Evolutionary conservation across 2,888 invertebrate species (phyloP).

Genomic region (Elmis aenea): DNA sequence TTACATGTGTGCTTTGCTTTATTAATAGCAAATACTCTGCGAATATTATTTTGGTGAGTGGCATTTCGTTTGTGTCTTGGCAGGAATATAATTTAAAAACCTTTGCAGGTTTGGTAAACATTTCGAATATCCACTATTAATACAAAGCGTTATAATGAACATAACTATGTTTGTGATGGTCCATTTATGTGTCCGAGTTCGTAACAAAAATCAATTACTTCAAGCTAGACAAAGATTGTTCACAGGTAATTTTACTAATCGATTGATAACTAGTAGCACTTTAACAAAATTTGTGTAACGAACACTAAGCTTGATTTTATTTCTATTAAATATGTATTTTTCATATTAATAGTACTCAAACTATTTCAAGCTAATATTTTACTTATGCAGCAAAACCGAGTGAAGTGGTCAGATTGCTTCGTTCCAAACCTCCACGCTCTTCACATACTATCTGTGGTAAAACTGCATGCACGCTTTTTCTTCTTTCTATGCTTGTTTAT

Average conservation of each 20-base stretch:
- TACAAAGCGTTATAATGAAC: conserved; percentile 98
- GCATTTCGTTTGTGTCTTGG: conserved; percentile 5
- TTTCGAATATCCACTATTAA: conserved; percentile 89
- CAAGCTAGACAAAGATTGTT: conserved; percentile 74
- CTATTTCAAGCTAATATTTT: too few relatives aligned
- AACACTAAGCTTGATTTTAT: too few relatives aligned
- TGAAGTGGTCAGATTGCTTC: conserved; percentile 45
- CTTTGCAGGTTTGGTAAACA: conserved; percentile 90
- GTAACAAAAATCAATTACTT: conserved; percentile 73
- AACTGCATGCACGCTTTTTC: conserved; percentile 38
- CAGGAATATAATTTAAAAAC: not conserved
- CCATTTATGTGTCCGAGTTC: conserved; percentile 83
- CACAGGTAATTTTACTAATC: conserved; percentile 59
- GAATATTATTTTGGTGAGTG: conserved; percentile 96
- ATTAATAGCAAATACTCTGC: conserved; percentile 90
- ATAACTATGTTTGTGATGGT: conserved; percentile 94
- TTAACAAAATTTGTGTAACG: too few relatives aligned
- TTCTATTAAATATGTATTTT: too few relatives aligned
- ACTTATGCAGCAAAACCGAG: conserved; percentile 45
- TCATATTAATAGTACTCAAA: too few relatives aligned
- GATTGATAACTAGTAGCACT: not conserved
- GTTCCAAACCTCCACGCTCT: conserved; percentile 44
- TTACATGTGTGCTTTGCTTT: conserved; percentile 93
- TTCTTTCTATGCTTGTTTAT: too few relatives aligned
- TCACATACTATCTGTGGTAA: conserved; percentile 47